Evolutionary conservation across 2,888 invertebrate species (phyloP), one percentile per base, ranked within the genome.

Genomic region (Machimus atricapillus): DNA sequence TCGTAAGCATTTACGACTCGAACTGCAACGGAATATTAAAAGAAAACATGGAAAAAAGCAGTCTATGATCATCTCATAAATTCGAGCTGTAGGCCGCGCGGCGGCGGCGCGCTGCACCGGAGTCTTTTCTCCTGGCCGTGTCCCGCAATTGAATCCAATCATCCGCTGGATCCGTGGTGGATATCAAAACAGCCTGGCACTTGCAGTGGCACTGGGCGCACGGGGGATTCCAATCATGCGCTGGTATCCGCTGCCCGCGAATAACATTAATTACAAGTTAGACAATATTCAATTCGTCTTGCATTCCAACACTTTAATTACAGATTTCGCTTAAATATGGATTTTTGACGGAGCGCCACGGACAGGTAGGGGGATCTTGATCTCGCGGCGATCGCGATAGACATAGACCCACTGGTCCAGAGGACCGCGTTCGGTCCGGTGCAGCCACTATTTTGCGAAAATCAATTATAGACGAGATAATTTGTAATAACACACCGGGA

Each of bases 231-330:
- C 83, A 87, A 87, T 87, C 87, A 87, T 82, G 83, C 37, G 40
- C 77, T 83, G 52, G 43, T 46, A 46, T 87, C 43, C 74, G 46
- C 37, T 73, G 73, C 82, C 40, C 46, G 56, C 82, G 87, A 83
- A 83, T 83, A 52, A 82, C 87, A 87, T 87, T 87, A 87, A 87
- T 87, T 87, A 87, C 56, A 87, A 74, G 56, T 77, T 87, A 87
- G 87, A 87, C 87, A 87, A 87, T 87, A 87, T 87, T 87, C 82
- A 87, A 87, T 87, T 87, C 87, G 87, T 87, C 87, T 87, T 87
- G 87, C 82, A 87, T 87, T 87, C 87, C 82, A 87, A 74, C 82
- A 87, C 87, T 87, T 87, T 87, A 87, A 87, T 87, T 87, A 87
- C 83, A 83, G 52, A 83, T 87, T 87, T 87, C 77, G 46, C 77